Percentiles rank a stretch among this genome's conserved stretches.
Conservation (phyloP, 2,888 invertebrate genomes). For the Sipha maydis region DNA sequence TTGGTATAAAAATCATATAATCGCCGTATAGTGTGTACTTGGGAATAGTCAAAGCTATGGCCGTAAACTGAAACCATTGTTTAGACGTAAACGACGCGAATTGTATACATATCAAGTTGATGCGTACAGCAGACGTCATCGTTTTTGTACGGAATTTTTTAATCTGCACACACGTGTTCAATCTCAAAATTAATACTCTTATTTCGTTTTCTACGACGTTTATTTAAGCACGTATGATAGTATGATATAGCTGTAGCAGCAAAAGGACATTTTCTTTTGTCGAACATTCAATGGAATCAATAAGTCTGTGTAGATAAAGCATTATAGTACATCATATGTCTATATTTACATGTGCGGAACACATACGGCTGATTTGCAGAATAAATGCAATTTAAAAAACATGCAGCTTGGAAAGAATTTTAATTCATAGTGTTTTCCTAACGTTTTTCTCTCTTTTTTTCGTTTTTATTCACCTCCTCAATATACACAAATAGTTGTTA, state of each 20-base stretch:
- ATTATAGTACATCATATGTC: not conserved
- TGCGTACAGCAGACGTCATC: not conserved
- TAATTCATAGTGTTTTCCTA: not conserved
- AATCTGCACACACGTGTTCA: not conserved
- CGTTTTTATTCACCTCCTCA: too few species aligned
- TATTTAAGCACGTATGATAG: not conserved
- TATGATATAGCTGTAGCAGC: not conserved
- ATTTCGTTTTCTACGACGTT: not conserved
- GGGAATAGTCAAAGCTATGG: not conserved
- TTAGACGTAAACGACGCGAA: not conserved
- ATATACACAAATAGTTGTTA: not conserved
- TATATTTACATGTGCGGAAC: not conserved
- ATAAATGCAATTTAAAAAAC: constrained; percentile 27
- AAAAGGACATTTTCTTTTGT: constrained; percentile 13
- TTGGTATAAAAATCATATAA: too few species aligned
- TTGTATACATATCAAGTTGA: not conserved
- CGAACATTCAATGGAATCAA: constrained; percentile 20
- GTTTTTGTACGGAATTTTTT: not conserved
- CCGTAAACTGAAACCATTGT: not conserved
- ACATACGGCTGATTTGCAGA: constrained; percentile 7
- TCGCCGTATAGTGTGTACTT: too few species aligned
- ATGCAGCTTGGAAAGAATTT: not conserved
- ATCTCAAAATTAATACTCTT: constrained; percentile 29
- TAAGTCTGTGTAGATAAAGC: not conserved
- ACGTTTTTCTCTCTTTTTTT: not conserved